Evolutionary conservation across 2,797 vertebrate genomes (phyloP).

Genomic region (Molossus alvarezi): DNA sequence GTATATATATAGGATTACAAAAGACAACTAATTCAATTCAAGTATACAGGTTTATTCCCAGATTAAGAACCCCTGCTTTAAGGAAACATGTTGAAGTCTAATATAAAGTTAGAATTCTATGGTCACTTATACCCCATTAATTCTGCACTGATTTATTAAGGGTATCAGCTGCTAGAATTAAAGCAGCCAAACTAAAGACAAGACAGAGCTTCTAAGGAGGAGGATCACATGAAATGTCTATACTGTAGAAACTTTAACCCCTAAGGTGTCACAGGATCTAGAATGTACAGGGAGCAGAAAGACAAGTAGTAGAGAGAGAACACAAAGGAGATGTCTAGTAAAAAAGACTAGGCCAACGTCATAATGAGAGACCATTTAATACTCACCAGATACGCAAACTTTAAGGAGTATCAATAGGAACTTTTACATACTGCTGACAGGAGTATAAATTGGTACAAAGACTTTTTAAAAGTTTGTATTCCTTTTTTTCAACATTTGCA

Average conservation of each 20-base stretch:
- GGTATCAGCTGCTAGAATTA: conserved; percentile 43
- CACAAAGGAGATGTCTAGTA: neutral
- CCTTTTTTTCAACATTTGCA: conserved; percentile 30
- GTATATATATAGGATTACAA: conserved; percentile 23
- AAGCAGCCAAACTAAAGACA: conserved; percentile 51
- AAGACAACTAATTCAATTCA: conserved; percentile 62
- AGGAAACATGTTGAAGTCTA: conserved; percentile 57
- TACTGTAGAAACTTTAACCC: conserved; percentile 16
- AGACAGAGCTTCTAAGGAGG: neutral
- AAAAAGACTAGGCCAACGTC: conserved; percentile 16
- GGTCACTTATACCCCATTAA: conserved; percentile 8
- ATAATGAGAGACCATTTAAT: neutral
- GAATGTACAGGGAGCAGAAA: neutral
- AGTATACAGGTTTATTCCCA: conserved; percentile 6
- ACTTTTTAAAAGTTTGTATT: conserved; percentile 56
- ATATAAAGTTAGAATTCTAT: conserved; percentile 63
- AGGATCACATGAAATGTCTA: neutral
- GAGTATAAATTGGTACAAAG: conserved; percentile 21
- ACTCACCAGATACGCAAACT: conserved; percentile 41
- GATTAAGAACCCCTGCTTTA: conserved; percentile 48
- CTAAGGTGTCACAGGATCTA: neutral
- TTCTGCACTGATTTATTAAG: conserved; percentile 49
- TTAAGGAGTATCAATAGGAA: conserved; percentile 40
- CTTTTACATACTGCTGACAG: conserved; percentile 6
- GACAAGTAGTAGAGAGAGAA: conserved; percentile 22